Conservation (phyloP, 37 sponge, comb jelly and placozoan genomes). For the Beroe forskalii region DNA sequence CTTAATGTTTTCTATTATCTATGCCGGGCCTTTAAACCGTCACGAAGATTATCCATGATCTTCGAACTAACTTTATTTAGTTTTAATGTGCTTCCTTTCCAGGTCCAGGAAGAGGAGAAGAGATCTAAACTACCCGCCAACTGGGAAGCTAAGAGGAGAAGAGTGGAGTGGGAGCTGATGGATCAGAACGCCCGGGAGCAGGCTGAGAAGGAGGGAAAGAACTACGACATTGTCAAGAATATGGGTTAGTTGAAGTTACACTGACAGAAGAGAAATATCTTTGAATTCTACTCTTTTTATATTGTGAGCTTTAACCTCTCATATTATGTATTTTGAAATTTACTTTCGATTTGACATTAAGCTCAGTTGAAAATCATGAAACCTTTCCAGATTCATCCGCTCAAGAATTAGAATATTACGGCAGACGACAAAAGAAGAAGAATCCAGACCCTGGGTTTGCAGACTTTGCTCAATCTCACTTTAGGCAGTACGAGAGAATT, state of each 20-base stretch:
- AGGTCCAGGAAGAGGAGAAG: slow-evolving; percentile 89
- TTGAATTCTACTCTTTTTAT: too few relatives aligned
- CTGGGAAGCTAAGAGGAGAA: slow-evolving; percentile 76
- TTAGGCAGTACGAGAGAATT: slow-evolving; percentile 90
- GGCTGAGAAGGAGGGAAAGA: slow-evolving; percentile 74
- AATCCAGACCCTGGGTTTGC: slow-evolving; percentile 94
- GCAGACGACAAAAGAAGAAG: slow-evolving; percentile 82
- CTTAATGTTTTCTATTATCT: too few relatives aligned
- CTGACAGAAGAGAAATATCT: too few relatives aligned
- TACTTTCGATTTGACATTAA: not conserved
- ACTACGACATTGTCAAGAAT: slow-evolving; percentile 77
- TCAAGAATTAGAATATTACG: slow-evolving; percentile 81
- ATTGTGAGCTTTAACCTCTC: not conserved
- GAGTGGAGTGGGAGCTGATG: slow-evolving; percentile 87
- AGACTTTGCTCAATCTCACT: slow-evolving; percentile 78
- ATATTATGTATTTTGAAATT: not conserved
- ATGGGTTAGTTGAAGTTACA: slow-evolving; percentile 81
- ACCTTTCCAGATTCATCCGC: slow-evolving; percentile 71
- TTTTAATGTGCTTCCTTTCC: not conserved
- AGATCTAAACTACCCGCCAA: slow-evolving; percentile 89
- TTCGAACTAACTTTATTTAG: not conserved
- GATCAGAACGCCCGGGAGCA: slow-evolving; percentile 71
- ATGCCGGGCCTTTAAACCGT: not conserved
- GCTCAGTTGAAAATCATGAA: too few relatives aligned
- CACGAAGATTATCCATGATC: not conserved